Evolutionary conservation across 1,140 invertebrate species (phyloP).

Genomic region (Acyrthosiphon pisum): DNA sequence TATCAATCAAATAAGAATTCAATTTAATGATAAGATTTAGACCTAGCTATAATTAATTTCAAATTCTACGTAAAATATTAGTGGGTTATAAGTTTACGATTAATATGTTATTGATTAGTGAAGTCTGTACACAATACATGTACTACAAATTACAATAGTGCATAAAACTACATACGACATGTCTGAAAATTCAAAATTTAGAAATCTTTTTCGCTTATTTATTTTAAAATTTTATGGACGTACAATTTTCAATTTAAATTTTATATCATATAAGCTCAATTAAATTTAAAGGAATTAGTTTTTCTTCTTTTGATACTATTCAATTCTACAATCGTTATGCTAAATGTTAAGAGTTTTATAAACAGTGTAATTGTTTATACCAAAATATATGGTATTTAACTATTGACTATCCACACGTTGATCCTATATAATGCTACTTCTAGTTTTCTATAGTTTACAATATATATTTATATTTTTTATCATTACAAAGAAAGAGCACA

Average conservation of each 20-base stretch:
- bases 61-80: not conserved
- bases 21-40: not conserved
- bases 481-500: not conserved
- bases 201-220: not conserved
- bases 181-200: not conserved
- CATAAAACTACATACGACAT: too few relatives aligned
- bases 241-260: not conserved
- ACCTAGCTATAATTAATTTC: not conserved
- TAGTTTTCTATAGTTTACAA: not conserved
- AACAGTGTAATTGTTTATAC: not conserved
- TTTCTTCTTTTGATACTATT: not conserved
- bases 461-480: not conserved
- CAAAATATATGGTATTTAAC: not conserved
- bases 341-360: not conserved
- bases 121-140: not conserved
- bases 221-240: not conserved
- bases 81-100: too few relatives aligned
- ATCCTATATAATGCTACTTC: not conserved
- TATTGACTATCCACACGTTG: not conserved
- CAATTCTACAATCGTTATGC: not conserved
- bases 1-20: not conserved
- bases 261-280: not conserved
- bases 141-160: not conserved
- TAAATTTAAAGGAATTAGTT: not conserved
- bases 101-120: not conserved